phyloP scores from a whole-genome alignment of 2,113 vertebrate genomes.

The Ammospiza nelsoni region DNA sequence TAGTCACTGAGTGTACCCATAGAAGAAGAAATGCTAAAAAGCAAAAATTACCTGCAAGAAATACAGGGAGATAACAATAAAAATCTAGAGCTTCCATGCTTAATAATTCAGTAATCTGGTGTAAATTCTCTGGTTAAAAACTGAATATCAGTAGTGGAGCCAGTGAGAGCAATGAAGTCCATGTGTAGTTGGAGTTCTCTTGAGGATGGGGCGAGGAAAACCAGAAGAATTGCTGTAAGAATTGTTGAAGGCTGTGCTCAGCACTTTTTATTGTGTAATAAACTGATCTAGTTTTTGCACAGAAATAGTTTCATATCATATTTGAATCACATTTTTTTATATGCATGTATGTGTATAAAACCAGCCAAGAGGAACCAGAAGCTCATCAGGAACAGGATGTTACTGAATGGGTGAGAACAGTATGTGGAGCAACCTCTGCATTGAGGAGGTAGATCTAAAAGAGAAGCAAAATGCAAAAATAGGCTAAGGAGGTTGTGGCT shows the following conservation, averaged over 20 bases:
- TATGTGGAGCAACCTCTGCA: constrained; percentile 12
- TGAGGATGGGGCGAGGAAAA: background rate
- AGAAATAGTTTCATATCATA: background rate
- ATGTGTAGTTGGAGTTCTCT: background rate
- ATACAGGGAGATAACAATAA: background rate
- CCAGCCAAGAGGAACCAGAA: background rate
- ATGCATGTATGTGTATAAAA: background rate
- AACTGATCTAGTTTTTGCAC: background rate
- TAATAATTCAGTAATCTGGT: background rate
- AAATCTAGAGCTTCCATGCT: background rate
- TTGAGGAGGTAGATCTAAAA: constrained; percentile 47
- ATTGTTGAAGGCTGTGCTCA: background rate
- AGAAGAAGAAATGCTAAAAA: background rate
- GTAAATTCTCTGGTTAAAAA: background rate
- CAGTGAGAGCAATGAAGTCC: background rate
- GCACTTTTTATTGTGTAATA: background rate
- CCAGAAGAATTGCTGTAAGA: background rate
- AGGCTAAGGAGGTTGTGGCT: constrained; percentile 25
- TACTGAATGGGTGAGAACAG: background rate
- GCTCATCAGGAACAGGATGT: background rate
- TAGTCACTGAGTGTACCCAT: background rate
- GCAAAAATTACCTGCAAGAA: background rate
- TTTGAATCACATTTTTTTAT: background rate
- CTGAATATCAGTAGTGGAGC: background rate
- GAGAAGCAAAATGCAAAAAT: constrained; percentile 20